Base-by-base conservation (phyloP, 2,113 vertebrate genomes). In the Lepus timidus region DNA sequence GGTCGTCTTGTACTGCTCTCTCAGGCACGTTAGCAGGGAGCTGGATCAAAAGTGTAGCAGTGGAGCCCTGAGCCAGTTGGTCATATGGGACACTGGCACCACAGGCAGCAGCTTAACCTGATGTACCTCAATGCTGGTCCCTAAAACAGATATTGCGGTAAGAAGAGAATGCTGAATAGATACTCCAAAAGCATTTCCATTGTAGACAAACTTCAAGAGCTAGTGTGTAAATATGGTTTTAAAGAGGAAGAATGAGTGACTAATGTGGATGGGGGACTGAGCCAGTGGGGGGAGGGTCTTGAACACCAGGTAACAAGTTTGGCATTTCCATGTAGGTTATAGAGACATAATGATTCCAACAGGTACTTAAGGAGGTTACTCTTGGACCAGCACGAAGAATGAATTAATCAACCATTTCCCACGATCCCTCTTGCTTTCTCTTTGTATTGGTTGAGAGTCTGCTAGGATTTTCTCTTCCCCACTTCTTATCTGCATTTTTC, bases 401-500 rank as follows among this genome's bases (percentile, higher is more conserved):
- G 27, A 20, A 58, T 1, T 9, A 25, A 68, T 65, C 31, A 44
- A 0, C 17, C 31, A 31, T 4, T 70, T 23, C 16, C 20, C 39
- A 11, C 22, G 14, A 83, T 73, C 49, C 16, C 2, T 51, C 39
- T 80, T 79, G 11, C 6, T 20, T 94, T 83, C 83, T 68, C 85
- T 88, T 67, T 51, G 71, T 51, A 44, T 44, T 73, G 71, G 33
- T 23, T 6, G 27, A 52, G 55, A 13, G 27, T 36, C 51, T 61
- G 23, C 8, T 29, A 17, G 10, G 33, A n/a, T 80, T 19, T 74
- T 68, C 51, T 44, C 73, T 78, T 20, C 16, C 7, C 27, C n/a
- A 22, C 2, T 68, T 64, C 76, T 80, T 90, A 65, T 52, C 89
- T 84, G 39, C n/a, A 84, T 49, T 82, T 96, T 95, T 80, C 1